Conservation (phyloP, 2,113 vertebrate genomes). For the Amazona vittata region DNA sequence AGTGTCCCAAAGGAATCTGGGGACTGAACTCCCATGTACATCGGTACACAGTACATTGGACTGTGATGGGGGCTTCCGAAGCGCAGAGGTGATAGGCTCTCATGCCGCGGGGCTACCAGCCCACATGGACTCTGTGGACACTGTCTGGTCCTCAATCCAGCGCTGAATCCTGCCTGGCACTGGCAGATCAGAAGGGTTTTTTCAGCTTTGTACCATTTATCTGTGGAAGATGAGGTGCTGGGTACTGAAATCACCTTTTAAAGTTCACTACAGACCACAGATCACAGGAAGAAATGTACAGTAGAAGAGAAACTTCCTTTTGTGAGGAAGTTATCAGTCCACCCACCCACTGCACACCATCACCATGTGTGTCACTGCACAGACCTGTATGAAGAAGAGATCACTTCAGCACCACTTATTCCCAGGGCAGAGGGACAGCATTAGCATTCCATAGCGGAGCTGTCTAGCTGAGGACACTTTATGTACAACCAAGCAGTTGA, state of each 20-base stretch:
- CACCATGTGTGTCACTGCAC: accelerated
- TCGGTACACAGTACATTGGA: accelerated
- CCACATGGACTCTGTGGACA: accelerated
- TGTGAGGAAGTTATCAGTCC: not conserved
- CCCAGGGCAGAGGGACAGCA: not conserved
- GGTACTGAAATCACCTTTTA: not conserved
- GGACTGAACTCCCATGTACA: accelerated
- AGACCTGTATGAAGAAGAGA: not conserved
- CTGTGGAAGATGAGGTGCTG: not conserved
- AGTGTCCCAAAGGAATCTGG: not conserved
- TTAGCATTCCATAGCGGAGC: accelerated
- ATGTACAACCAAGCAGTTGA: not conserved
- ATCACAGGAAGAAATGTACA: not conserved
- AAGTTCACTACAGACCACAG: not conserved
- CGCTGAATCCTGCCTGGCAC: not conserved
- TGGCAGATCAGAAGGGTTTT: not conserved
- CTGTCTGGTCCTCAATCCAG: not conserved
- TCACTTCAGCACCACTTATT: not conserved
- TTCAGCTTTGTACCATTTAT: not conserved
- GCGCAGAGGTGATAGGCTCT: accelerated
- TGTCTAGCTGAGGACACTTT: not conserved
- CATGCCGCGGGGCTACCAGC: not conserved
- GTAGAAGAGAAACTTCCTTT: not conserved
- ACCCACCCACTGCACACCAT: not conserved
- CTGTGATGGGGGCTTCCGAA: too few relatives aligned